These are phyloP conservation scores for Crocodylus rhombifer DNA, from an alignment of 2,797 vertebrate genomes.

Conservation along the genomic window DNA sequence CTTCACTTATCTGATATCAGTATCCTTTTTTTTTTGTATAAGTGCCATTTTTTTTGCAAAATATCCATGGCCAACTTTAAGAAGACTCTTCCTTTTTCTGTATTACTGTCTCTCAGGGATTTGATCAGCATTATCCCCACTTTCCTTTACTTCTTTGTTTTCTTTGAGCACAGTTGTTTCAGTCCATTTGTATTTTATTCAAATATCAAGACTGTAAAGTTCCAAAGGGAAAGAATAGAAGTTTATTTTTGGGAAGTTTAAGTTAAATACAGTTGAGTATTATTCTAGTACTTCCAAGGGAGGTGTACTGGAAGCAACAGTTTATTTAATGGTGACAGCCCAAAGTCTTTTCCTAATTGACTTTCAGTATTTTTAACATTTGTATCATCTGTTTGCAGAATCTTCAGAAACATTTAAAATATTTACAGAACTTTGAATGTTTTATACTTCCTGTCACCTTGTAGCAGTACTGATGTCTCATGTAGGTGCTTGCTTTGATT, in stretches of 20 bases:
- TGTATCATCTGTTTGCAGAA: conserved; percentile 22
- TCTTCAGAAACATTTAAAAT: conserved; percentile 50
- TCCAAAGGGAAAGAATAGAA: conserved; percentile 13
- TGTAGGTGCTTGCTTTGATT: conserved; percentile 32
- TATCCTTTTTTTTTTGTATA: background rate
- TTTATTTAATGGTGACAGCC: conserved; percentile 7
- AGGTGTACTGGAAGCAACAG: background rate
- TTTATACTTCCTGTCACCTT: conserved; percentile 45
- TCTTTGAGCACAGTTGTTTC: background rate
- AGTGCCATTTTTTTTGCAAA: background rate
- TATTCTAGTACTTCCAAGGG: conserved; percentile 1
- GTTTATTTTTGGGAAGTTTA: background rate
- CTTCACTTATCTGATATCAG: background rate
- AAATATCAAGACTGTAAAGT: background rate
- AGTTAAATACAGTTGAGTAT: background rate
- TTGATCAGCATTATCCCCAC: background rate
- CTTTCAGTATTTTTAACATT: conserved; percentile 16
- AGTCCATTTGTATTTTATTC: background rate
- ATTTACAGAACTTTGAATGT: conserved; percentile 42
- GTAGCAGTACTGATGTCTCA: conserved; percentile 9
- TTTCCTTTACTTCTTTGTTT: background rate
- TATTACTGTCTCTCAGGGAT: background rate
- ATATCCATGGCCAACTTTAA: background rate
- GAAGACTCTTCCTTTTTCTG: background rate
- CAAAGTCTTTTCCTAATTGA: conserved; percentile 5